Evolutionary conservation across 2,888 invertebrate species (phyloP).

Genomic region (Andrena dorsata): DNA sequence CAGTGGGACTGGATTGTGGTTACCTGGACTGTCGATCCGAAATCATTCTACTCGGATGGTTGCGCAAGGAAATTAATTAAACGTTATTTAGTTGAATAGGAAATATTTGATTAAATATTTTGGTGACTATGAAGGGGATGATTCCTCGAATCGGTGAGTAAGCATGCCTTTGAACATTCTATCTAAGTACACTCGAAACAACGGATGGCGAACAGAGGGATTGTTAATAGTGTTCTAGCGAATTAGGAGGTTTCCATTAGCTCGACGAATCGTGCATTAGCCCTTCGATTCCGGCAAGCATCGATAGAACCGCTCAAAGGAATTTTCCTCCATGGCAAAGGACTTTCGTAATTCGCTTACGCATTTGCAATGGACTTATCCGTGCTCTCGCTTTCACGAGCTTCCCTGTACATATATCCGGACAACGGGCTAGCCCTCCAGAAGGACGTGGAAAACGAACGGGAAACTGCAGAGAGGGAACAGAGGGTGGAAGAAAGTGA

Average conservation of each 20-base stretch:
- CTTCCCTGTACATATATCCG: conserved; percentile 54
- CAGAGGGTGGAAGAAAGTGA: conserved; percentile 34
- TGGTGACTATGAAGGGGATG: no score
- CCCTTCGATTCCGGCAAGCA: conserved; percentile 22
- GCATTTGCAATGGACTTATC: conserved; percentile 76
- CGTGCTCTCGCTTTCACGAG: conserved; percentile 54
- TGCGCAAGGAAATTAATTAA: background rate
- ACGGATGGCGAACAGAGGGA: background rate
- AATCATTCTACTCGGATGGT: background rate
- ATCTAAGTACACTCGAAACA: background rate
- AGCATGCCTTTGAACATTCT: background rate
- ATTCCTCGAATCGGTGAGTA: background rate
- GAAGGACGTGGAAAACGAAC: conserved; percentile 49
- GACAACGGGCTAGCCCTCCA: conserved; percentile 45
- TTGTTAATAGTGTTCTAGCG: conserved; percentile 36
- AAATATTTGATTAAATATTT: background rate
- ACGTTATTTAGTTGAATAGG: no score
- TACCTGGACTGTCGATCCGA: background rate
- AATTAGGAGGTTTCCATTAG: conserved; percentile 59
- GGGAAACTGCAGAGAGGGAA: conserved; percentile 9
- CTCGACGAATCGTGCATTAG: conserved; percentile 50
- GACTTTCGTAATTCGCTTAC: conserved; percentile 80
- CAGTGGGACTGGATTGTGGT: background rate
- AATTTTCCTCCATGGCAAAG: conserved; percentile 66
- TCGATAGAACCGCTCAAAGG: conserved; percentile 42